A percentile compares a stretch with the other conserved stretches of the same genome.
Conservation (phyloP, 2,113 vertebrate genomes). For the Odontophorus gujanensis region DNA sequence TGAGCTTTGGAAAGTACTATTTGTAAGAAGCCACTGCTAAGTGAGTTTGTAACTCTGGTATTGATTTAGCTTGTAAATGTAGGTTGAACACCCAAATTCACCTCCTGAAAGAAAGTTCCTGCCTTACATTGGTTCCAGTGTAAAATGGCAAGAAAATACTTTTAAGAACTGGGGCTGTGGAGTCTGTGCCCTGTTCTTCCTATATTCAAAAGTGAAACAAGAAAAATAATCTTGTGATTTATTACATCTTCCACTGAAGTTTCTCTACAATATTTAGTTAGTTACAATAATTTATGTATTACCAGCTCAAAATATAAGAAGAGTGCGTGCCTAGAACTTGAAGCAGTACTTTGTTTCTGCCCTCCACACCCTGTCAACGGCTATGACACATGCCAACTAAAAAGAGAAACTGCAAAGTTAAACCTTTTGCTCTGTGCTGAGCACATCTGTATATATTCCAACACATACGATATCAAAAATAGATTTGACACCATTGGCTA, state of each 20-base stretch:
- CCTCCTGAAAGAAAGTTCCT: not conserved
- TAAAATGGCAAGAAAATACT: not conserved
- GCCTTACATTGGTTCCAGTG: not conserved
- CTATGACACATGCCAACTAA: not conserved
- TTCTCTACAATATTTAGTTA: not conserved
- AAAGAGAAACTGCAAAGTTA: constrained; percentile 38
- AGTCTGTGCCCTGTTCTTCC: not conserved
- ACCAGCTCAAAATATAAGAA: not conserved
- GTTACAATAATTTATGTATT: not conserved
- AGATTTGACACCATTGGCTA: constrained; percentile 18
- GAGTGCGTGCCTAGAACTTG: not conserved
- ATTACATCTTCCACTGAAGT: not conserved
- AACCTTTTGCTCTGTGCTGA: not conserved
- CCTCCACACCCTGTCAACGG: not conserved
- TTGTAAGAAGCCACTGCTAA: not conserved
- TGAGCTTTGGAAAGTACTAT: not conserved
- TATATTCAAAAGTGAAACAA: not conserved
- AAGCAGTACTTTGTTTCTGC: not conserved
- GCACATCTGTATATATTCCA: constrained; percentile 14
- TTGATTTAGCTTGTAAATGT: not conserved
- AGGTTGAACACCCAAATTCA: not conserved
- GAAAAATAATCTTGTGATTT: not conserved
- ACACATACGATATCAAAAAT: constrained; percentile 28
- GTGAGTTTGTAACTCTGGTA: not conserved
- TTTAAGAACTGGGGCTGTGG: not conserved